phyloP scores from a whole-genome alignment of 2,113 vertebrate genomes.

The Ariopsis seemanni region DNA sequence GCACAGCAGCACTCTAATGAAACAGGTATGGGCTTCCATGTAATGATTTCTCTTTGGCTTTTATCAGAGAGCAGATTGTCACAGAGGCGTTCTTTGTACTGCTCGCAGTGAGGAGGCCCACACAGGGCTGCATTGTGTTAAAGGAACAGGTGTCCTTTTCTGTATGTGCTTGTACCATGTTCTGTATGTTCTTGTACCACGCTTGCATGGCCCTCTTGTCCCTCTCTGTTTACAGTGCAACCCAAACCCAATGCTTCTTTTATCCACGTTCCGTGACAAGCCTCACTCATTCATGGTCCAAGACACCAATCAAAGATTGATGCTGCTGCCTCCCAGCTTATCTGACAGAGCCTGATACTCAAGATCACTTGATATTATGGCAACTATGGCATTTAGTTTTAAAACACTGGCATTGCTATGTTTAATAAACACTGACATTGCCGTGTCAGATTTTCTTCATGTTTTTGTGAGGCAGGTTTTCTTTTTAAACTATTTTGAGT shows the following conservation, averaged over 20 bases:
- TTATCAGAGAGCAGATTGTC: slow-evolving; percentile 48
- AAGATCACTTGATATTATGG: neutral
- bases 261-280: slow-evolving; percentile 41
- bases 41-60: slow-evolving; percentile 43
- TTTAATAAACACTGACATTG: neutral
- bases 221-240: slow-evolving; percentile 49
- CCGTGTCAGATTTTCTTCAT: neutral
- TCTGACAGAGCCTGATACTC: neutral
- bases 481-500: neutral
- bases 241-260: slow-evolving; percentile 32
- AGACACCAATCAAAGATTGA: slow-evolving; percentile 42
- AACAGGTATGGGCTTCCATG: slow-evolving; percentile 22
- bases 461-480: neutral
- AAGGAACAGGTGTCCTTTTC: slow-evolving; percentile 53
- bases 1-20: slow-evolving; percentile 22
- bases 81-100: slow-evolving; percentile 44
- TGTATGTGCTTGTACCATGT: slow-evolving; percentile 44
- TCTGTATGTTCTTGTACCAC: slow-evolving; percentile 36
- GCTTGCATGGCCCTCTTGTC: slow-evolving; percentile 19
- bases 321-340: slow-evolving; percentile 27
- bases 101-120: slow-evolving; percentile 19
- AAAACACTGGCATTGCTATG: neutral
- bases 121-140: slow-evolving; percentile 49
- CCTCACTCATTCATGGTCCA: slow-evolving; percentile 21
- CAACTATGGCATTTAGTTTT: slow-evolving; percentile 2